These are phyloP conservation scores for Rhinoderma darwinii DNA, from an alignment of 2,113 vertebrate species.

Conservation along the genomic window DNA sequence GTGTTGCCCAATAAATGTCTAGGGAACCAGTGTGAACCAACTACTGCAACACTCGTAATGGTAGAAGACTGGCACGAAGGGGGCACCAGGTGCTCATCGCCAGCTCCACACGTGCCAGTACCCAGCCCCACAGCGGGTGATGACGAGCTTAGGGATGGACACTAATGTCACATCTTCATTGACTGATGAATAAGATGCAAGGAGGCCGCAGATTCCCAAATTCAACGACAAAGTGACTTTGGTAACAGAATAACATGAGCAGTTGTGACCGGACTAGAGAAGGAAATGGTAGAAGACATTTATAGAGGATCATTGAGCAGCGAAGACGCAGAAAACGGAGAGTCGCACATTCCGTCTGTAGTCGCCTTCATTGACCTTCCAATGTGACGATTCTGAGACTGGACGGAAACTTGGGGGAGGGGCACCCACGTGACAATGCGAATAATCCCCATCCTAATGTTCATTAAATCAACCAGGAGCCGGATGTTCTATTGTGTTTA, in stretches of 20 bases:
- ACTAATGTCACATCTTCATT: not conserved
- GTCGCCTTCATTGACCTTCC: not conserved
- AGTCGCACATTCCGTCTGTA: not conserved
- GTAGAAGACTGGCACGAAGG: not conserved
- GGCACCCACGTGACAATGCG: not conserved
- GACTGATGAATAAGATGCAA: too few species aligned
- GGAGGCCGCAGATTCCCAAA: not conserved
- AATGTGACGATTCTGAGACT: not conserved
- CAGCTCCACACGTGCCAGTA: not conserved
- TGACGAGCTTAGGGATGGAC: not conserved
- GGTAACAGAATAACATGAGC: not conserved
- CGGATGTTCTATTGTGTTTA: not conserved
- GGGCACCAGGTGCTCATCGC: not conserved
- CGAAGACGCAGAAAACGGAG: not conserved
- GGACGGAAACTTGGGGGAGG: not conserved
- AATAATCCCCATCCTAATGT: not conserved
- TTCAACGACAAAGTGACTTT: not conserved
- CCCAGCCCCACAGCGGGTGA: not conserved
- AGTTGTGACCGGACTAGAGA: not conserved
- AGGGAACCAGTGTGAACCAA: not conserved
- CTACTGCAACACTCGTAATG: not conserved
- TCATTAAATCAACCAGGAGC: not conserved
- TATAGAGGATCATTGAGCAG: not conserved
- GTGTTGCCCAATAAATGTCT: constrained; percentile 74
- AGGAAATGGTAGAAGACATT: not conserved